phyloP scores from a whole-genome alignment of 1,140 invertebrate genomes.

The Bombus difficillimus region DNA sequence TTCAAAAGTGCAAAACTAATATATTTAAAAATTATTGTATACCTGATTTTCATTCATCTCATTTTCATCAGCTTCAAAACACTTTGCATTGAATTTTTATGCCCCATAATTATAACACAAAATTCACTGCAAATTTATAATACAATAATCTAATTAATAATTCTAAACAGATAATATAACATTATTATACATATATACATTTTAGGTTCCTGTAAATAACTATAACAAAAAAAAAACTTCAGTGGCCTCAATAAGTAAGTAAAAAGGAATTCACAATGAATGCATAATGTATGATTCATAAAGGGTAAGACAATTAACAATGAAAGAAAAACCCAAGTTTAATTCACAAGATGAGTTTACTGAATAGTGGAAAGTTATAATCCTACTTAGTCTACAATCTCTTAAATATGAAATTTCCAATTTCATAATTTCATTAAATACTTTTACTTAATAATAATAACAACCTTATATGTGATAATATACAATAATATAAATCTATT shows the following conservation, averaged over 20 bases:
- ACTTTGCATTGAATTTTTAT: not conserved
- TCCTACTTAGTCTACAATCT: not conserved
- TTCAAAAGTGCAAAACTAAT: not conserved
- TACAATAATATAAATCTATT: not conserved
- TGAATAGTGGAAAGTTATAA: not conserved
- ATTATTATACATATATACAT: not conserved
- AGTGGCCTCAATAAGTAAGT: slow-evolving; percentile 37
- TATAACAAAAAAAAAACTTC: not conserved
- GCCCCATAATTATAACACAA: not conserved
- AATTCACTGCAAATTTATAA: not conserved
- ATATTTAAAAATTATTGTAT: not conserved
- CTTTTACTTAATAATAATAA: not conserved
- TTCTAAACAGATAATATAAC: not conserved
- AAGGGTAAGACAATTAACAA: not conserved
- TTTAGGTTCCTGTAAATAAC: not conserved
- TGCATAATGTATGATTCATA: not conserved
- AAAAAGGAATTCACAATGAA: not conserved
- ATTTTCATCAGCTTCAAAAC: not conserved
- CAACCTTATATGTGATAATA: not conserved
- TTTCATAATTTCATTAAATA: not conserved
- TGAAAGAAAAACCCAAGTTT: not conserved
- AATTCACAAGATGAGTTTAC: not conserved
- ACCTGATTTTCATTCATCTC: not conserved
- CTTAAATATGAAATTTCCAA: slow-evolving; percentile 5
- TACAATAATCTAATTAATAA: not conserved